Percentiles rank a stretch among this genome's conserved stretches.
These are phyloP conservation scores for Linurgus olivaceus DNA, from an alignment of 2,797 vertebrate genomes.

Conservation along the genomic window DNA sequence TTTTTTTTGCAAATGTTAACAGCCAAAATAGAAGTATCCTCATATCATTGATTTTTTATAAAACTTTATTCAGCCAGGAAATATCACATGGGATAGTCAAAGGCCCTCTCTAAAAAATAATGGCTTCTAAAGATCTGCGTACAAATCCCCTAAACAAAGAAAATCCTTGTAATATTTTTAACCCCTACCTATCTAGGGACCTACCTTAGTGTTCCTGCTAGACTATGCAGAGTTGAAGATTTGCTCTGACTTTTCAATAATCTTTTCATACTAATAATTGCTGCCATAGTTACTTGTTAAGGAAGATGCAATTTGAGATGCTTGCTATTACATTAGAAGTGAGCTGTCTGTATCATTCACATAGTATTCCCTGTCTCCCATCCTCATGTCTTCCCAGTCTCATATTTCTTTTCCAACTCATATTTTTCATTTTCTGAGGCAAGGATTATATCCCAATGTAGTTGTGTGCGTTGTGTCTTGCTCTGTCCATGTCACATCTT, in stretches of 20 bases:
- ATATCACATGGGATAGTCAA: not conserved
- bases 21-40: not conserved
- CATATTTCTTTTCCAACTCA: not conserved
- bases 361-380: not conserved
- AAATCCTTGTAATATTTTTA: not conserved
- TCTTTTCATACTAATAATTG: not conserved
- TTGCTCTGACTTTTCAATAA: not conserved
- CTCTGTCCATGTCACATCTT: not conserved
- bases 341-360: not conserved
- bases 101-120: not conserved
- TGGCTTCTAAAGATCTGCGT: not conserved
- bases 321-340: not conserved
- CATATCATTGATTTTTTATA: not conserved
- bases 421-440: not conserved
- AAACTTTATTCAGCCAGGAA: not conserved
- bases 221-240: not conserved
- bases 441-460: not conserved
- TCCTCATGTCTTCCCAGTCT: not conserved
- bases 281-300: not conserved
- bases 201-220: not conserved
- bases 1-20: not conserved
- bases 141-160: not conserved
- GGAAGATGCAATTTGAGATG: not conserved
- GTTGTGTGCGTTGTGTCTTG: not conserved
- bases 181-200: not conserved